Percentiles rank a stretch among this genome's conserved stretches.
Evolutionary conservation across 1,140 invertebrate genomes (phyloP).

Genomic region (Asbolus verrucosus): DNA sequence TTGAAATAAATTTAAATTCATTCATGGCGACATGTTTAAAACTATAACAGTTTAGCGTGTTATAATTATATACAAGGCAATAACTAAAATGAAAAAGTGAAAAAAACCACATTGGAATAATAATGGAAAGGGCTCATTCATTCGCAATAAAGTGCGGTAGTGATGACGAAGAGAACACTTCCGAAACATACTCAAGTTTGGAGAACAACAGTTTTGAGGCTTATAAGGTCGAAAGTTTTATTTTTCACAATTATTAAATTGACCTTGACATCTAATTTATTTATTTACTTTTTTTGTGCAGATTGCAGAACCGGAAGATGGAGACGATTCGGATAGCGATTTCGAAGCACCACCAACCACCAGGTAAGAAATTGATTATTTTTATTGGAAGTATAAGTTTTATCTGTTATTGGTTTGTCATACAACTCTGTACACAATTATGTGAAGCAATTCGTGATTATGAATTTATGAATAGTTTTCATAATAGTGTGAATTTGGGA

Average conservation of each 20-base stretch:
- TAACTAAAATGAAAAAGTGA: too few species aligned
- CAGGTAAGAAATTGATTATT: slow-evolving; percentile 4
- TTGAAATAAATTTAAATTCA: slow-evolving; percentile 25
- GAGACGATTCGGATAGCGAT: slow-evolving; percentile 23
- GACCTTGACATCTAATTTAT: background rate
- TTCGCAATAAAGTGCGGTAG: too few species aligned
- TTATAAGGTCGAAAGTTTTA: slow-evolving; percentile 1
- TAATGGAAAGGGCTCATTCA: too few species aligned
- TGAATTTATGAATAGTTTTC: too few species aligned
- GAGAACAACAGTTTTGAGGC: background rate
- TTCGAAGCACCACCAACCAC: slow-evolving; percentile 6
- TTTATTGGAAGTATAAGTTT: too few species aligned
- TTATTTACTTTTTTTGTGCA: slow-evolving; percentile 15
- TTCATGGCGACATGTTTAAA: slow-evolving; percentile 8
- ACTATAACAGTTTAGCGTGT: background rate
- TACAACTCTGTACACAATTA: too few species aligned
- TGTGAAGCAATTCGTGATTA: too few species aligned
- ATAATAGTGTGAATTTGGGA: too few species aligned
- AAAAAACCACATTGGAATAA: too few species aligned
- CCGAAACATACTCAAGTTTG: background rate
- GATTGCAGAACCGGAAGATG: slow-evolving; percentile 35
- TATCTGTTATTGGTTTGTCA: too few species aligned
- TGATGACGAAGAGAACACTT: slow-evolving; percentile 2
- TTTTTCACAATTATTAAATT: slow-evolving; percentile 3
- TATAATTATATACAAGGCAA: too few species aligned